A percentile compares a stretch with the other conserved stretches of the same genome.
Conservation (phyloP, 2,797 vertebrate genomes). For the Podarcis siculus region DNA sequence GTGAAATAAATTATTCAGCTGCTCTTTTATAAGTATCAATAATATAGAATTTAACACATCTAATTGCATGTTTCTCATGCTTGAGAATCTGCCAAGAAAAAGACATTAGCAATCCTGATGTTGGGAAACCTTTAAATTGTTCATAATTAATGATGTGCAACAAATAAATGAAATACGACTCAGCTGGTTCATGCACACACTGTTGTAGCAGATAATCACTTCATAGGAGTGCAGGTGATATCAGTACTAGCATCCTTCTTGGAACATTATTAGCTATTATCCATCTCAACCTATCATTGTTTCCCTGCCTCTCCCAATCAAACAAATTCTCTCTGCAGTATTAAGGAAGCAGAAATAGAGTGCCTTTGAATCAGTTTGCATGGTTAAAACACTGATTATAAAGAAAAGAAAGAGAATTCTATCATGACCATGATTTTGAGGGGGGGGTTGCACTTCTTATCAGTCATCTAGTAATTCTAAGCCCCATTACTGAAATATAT, state of each 20-base stretch:
- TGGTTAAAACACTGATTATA: not conserved
- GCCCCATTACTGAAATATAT: not conserved
- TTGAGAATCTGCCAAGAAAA: constrained; percentile 24
- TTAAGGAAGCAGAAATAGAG: constrained; percentile 1
- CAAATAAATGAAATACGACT: constrained; percentile 29
- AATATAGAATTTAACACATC: constrained; percentile 14
- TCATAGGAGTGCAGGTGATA: constrained; percentile 1
- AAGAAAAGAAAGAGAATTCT: not conserved
- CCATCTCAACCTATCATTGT: not conserved
- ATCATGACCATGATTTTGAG: not conserved
- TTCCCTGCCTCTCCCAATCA: not conserved
- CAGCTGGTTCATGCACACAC: not conserved
- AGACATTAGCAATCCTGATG: constrained; percentile 15
- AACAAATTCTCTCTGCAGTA: not conserved
- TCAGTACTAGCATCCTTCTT: not conserved
- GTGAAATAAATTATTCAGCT: constrained; percentile 17
- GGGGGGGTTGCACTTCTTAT: not conserved
- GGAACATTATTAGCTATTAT: constrained; percentile 4
- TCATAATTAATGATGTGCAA: constrained; percentile 32
- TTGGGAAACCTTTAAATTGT: constrained; percentile 27
- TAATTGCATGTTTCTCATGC: constrained; percentile 30
- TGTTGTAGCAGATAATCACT: constrained; percentile 12
- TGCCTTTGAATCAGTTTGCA: not conserved
- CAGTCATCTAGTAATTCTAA: not conserved
- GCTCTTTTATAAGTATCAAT: constrained; percentile 21